Base-by-base conservation (phyloP, 2,888 invertebrate species). In the Prostheceraeus crozeri region DNA sequence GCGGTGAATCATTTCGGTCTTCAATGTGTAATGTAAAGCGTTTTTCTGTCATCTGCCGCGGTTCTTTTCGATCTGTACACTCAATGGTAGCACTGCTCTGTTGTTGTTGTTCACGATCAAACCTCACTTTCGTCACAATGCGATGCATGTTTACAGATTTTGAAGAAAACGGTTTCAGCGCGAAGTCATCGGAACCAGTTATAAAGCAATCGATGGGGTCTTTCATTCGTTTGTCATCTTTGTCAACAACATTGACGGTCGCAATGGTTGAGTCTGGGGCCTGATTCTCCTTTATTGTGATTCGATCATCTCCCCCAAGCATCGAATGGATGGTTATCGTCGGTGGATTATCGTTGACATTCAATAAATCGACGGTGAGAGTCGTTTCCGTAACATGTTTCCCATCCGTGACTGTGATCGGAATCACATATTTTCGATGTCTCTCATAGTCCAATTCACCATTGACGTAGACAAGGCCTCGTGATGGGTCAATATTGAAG, bases 301-400 rank as follows among this genome's bases (percentile, higher is more conserved):
- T n/a, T n/a, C 30, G 11, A 33, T 36, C 57, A 31, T 59, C 57
- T 19, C 33, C 10, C 23, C 21, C 59, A 35, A 56, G 35, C 21
- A 27, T 21, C n/a, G 54, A 28, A 16, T 35, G 21, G 23, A 56
- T 30, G n/a, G 54, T n/a, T 23, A 59, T 59, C 16, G 31, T n/a
- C 30, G 59, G 59, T 8, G 59, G 25, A 36, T 59, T 59, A 36
- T 59, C 59, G 30, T 59, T 59, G 25, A 59, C 35, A 23, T 59
- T 59, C 21, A 30, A 28, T 4, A 59, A 35, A 25, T 61, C 40
- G 3, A 59, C 52, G 16, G 28, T 33, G 6, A 59, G 54, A 2
- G 21, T 59, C 11, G 58, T 59, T 19, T 59, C 59, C 2, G 59
- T 36, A 14, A 59, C 6, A 14, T 59, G 59, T 21, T 59, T 59